phyloP scores from a whole-genome alignment of 2,113 vertebrate genomes.

The Rattus rattus region DNA sequence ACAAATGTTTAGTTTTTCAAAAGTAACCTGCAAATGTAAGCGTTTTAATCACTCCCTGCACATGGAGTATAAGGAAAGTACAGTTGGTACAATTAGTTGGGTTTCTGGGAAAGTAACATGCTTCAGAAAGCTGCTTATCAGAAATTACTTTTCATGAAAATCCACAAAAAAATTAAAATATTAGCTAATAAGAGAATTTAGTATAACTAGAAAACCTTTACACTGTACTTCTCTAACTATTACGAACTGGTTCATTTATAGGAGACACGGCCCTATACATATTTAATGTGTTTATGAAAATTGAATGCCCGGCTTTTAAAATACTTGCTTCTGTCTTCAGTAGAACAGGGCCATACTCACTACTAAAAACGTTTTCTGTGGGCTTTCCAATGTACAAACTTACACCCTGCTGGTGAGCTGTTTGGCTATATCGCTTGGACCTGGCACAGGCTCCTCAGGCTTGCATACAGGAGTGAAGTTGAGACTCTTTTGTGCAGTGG shows the following conservation, averaged over 20 bases:
- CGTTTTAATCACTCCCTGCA: not conserved
- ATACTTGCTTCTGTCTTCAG: not conserved
- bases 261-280: not conserved
- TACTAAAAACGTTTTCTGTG: not conserved
- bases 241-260: slow-evolving; percentile 28
- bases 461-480: slow-evolving; percentile 90
- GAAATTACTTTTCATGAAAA: slow-evolving; percentile 48
- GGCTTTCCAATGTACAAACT: slow-evolving; percentile 77
- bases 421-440: slow-evolving; percentile 88
- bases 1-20: slow-evolving; percentile 45
- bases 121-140: not conserved
- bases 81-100: not conserved
- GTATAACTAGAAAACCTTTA: not conserved
- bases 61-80: not conserved
- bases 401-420: slow-evolving; percentile 89
- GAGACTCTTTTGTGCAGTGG: slow-evolving; percentile 89
- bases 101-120: slow-evolving; percentile 26
- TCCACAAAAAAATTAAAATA: not conserved
- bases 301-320: not conserved
- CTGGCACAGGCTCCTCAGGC: slow-evolving; percentile 87
- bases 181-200: not conserved
- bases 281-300: not conserved
- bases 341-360: not conserved
- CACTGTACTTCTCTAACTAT: not conserved
- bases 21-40: slow-evolving; percentile 37